Conservation (phyloP, 2,888 invertebrate species). For the Maniola hyperantus region DNA sequence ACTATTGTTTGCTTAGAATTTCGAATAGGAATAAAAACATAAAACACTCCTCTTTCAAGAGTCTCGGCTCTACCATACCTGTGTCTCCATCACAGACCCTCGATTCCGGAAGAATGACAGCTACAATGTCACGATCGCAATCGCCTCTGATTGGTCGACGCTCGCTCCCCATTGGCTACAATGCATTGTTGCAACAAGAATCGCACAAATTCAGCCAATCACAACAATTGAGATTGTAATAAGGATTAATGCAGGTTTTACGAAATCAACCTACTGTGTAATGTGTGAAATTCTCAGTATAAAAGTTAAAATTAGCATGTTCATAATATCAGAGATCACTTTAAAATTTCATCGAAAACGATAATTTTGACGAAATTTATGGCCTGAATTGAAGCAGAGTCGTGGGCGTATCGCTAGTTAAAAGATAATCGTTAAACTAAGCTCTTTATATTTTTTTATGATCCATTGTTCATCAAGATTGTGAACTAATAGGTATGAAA, state of each 20-base stretch:
- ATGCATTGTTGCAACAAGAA: too few species aligned
- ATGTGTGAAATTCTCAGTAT: conserved; percentile 9
- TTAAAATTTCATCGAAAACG: conserved; percentile 8
- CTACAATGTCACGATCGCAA: too few species aligned
- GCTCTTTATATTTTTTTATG: conserved; percentile 38
- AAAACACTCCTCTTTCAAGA: background rate
- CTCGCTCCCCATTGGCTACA: too few species aligned
- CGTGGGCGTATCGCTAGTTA: conserved; percentile 20
- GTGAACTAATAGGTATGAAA: conserved; percentile 38
- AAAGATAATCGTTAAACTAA: conserved; percentile 30
- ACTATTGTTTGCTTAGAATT: background rate
- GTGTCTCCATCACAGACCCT: too few species aligned
- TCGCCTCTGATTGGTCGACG: too few species aligned
- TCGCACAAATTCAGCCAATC: too few species aligned
- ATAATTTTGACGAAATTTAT: conserved; percentile 21
- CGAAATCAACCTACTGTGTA: too few species aligned
- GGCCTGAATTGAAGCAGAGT: conserved; percentile 8
- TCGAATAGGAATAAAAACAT: background rate
- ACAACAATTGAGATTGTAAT: too few species aligned
- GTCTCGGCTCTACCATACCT: background rate
- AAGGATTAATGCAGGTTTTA: too few species aligned
- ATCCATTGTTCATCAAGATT: conserved; percentile 40
- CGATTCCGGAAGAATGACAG: too few species aligned
- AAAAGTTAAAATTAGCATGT: background rate
- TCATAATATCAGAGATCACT: background rate